Evolutionary conservation across 2,888 invertebrate genomes (phyloP).

Genomic region (Megamerina dolium): DNA sequence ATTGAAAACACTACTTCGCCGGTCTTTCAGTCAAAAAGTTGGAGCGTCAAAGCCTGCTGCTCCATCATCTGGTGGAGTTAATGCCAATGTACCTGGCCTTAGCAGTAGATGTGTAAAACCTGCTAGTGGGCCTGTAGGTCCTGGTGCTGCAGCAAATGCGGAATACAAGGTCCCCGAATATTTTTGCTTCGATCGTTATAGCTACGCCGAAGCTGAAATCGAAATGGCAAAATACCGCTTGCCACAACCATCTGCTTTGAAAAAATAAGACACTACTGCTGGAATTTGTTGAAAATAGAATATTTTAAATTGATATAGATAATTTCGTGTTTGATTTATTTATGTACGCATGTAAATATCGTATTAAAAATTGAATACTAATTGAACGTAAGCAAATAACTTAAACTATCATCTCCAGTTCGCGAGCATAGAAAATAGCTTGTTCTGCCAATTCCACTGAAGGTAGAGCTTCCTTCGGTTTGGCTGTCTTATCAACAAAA

Average conservation of each 20-base stretch:
- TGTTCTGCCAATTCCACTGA: conserved; percentile 87
- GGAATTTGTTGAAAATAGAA: neutral
- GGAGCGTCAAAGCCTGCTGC: conserved; percentile 18
- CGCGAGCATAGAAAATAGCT: conserved; percentile 93
- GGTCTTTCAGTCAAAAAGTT: conserved; percentile 29
- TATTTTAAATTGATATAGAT: no score
- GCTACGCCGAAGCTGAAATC: conserved; percentile 78
- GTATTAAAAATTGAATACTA: no score
- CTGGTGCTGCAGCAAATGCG: conserved; percentile 48
- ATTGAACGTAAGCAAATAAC: no score
- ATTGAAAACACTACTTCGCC: conserved; percentile 1
- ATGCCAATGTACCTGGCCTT: conserved; percentile 59
- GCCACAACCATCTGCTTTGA: conserved; percentile 66
- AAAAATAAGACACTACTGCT: conserved; percentile 24
- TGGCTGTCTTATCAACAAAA: conserved; percentile 72
- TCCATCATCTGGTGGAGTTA: conserved; percentile 20
- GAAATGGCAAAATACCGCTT: conserved; percentile 75
- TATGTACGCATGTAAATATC: no score
- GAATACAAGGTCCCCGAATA: conserved; percentile 86
- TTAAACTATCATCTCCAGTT: conserved; percentile 98
- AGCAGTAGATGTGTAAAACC: conserved; percentile 57
- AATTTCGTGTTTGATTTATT: no score
- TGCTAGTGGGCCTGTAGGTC: conserved; percentile 45
- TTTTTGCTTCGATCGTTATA: conserved; percentile 69
- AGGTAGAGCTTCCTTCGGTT: conserved; percentile 72